Conservation (phyloP, 2,888 invertebrate species). For the Aleiodes leptofemur region DNA sequence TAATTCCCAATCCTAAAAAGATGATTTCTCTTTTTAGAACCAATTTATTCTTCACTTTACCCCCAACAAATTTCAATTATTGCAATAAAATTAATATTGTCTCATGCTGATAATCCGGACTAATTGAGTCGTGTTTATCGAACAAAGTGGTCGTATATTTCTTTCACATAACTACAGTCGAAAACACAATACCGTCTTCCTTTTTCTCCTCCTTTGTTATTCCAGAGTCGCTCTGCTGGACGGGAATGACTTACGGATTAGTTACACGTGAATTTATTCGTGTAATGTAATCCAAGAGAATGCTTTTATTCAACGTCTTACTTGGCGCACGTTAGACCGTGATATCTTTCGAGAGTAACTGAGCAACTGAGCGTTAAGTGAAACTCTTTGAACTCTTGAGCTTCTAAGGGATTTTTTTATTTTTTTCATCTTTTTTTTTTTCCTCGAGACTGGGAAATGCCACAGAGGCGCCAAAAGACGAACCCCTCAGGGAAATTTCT, state of each 20-base stretch:
- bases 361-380: constrained; percentile 25
- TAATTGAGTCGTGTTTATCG: constrained; percentile 70
- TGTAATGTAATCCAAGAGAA: constrained; percentile 27
- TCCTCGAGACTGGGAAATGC: constrained; percentile 42
- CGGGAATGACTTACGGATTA: constrained; percentile 32
- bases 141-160: constrained; percentile 64
- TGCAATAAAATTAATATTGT: constrained; percentile 1
- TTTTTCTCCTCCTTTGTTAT: constrained; percentile 9
- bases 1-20: background rate
- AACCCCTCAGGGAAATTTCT: constrained; percentile 43
- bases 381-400: constrained; percentile 23
- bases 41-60: too few species aligned
- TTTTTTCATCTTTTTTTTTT: constrained; percentile 30
- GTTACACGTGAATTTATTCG: constrained; percentile 30
- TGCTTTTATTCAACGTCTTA: constrained; percentile 21
- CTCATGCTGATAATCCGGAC: constrained; percentile 61
- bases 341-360: constrained; percentile 2
- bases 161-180: background rate
- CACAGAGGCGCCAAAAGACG: constrained; percentile 41
- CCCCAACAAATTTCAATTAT: background rate
- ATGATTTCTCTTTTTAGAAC: background rate
- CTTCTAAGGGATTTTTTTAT: constrained; percentile 7
- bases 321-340: background rate
- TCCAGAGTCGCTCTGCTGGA: constrained; percentile 6
- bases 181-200: constrained; percentile 16